Percentiles rank a stretch among this genome's conserved stretches.
These are phyloP conservation scores for Aphaenogaster floridana DNA, from an alignment of 1,140 invertebrate genomes.

Conservation along the genomic window DNA sequence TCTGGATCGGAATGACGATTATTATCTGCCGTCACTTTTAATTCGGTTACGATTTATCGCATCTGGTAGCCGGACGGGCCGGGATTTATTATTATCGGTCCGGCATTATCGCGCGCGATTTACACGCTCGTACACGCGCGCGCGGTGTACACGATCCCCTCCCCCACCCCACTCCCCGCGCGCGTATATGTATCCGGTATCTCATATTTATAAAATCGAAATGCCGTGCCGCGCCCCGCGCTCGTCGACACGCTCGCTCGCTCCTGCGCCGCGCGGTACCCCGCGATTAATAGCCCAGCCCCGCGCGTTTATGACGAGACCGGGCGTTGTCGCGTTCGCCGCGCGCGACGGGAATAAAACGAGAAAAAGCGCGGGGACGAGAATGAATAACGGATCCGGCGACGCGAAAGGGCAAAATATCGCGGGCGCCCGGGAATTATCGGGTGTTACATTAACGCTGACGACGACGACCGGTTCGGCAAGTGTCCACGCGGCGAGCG, in stretches of 20 bases:
- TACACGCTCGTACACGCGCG: slow-evolving; percentile 64
- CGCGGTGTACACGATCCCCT: slow-evolving; percentile 2
- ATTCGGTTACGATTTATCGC: slow-evolving; percentile 52
- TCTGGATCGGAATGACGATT: slow-evolving; percentile 28
- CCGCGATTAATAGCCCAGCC: slow-evolving; percentile 69
- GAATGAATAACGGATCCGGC: slow-evolving; percentile 66
- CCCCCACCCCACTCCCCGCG: neutral
- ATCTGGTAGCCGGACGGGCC: slow-evolving; percentile 3
- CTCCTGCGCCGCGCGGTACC: slow-evolving; percentile 24
- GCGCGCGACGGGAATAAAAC: slow-evolving; percentile 71
- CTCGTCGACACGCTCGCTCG: slow-evolving; percentile 30
- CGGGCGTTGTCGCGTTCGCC: slow-evolving; percentile 53
- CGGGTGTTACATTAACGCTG: slow-evolving; percentile 74
- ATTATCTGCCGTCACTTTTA: slow-evolving; percentile 52
- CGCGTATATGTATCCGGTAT: slow-evolving; percentile 64
- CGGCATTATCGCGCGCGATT: slow-evolving; percentile 62
- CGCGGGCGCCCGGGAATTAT: slow-evolving; percentile 68
- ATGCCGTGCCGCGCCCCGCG: slow-evolving; percentile 21
- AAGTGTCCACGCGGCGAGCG: slow-evolving; percentile 73
- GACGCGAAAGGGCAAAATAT: slow-evolving; percentile 71
- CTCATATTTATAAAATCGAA: slow-evolving; percentile 76
- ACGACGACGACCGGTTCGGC: slow-evolving; percentile 66
- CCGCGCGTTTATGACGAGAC: slow-evolving; percentile 69
- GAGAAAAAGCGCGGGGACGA: neutral
- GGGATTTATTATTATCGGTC: slow-evolving; percentile 49